Conservation (phyloP, 2,888 invertebrate species). For the Drosophila melanosoma region DNA sequence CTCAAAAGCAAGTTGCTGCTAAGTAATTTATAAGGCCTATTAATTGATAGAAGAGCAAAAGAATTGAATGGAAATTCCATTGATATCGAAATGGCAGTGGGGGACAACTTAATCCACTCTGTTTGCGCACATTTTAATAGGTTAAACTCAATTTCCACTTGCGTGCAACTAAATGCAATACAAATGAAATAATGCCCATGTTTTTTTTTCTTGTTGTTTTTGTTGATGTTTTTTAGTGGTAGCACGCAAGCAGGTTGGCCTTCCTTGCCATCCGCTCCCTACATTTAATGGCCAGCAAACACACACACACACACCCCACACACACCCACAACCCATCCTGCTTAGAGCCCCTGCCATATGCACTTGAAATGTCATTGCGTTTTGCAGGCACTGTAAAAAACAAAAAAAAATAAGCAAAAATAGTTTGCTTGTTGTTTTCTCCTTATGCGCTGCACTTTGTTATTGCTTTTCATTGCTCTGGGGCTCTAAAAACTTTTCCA, state of each 20-base stretch:
- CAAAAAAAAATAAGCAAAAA: slow-evolving; percentile 17
- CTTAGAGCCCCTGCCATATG: neutral
- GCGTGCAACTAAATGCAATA: slow-evolving; percentile 37
- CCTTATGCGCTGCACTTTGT: slow-evolving; percentile 30
- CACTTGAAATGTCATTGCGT: slow-evolving; percentile 60
- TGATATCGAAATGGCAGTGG: slow-evolving; percentile 1
- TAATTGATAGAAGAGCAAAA: slow-evolving; percentile 1
- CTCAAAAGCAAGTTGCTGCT: neutral
- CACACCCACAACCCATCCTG: neutral
- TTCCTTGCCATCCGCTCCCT: neutral
- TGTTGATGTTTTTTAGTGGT: slow-evolving; percentile 23
- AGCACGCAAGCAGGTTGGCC: slow-evolving; percentile 38
- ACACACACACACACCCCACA: neutral
- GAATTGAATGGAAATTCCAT: slow-evolving; percentile 25
- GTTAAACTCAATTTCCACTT: slow-evolving; percentile 63
- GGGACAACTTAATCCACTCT: slow-evolving; percentile 45
- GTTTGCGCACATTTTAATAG: slow-evolving; percentile 46
- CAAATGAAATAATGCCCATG: slow-evolving; percentile 44
- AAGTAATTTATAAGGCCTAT: neutral
- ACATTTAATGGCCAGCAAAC: neutral
- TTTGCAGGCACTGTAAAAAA: slow-evolving; percentile 23
- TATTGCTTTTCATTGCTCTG: slow-evolving; percentile 32
- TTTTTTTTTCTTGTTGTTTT: slow-evolving; percentile 14
- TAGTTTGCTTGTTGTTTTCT: slow-evolving; percentile 13
- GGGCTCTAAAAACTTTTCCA: slow-evolving; percentile 20